These are phyloP conservation scores for Prunella himalayana DNA, from an alignment of 2,113 vertebrate genomes.

Conservation along the genomic window DNA sequence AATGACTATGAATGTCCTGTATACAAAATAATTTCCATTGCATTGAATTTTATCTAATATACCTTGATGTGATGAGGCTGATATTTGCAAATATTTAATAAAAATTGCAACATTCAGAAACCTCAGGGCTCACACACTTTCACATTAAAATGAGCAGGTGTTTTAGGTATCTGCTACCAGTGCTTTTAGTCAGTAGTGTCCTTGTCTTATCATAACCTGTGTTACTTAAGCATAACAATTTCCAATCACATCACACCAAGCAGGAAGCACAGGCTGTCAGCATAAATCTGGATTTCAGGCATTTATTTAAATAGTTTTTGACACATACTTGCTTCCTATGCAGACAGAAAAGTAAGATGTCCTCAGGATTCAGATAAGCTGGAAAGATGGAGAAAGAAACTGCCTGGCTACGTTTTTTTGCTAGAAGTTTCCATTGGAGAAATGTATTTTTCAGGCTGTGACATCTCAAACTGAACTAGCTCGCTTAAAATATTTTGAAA, in stretches of 20 bases:
- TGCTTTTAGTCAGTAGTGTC: neutral
- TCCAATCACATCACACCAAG: conserved; percentile 11
- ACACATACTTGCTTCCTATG: conserved; percentile 1
- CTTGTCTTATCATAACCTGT: conserved; percentile 13
- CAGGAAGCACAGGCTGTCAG: conserved; percentile 33
- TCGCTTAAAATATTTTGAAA: neutral
- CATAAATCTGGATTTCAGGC: conserved; percentile 6
- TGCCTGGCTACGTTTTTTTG: neutral
- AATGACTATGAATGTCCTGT: neutral
- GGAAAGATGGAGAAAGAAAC: neutral
- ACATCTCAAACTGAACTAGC: neutral
- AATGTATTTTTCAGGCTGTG: neutral
- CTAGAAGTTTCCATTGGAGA: conserved; percentile 6
- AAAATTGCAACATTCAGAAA: neutral
- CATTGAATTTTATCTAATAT: neutral
- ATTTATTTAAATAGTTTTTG: neutral
- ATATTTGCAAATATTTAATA: neutral
- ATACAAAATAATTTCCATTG: neutral
- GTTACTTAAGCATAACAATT: conserved; percentile 11
- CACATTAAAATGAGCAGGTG: neutral
- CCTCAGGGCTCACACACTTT: neutral
- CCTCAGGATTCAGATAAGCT: neutral
- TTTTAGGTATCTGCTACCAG: neutral
- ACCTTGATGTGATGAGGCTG: neutral
- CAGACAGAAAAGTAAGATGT: neutral